Conservation (phyloP, 2,797 vertebrate genomes). For the Adrianichthys oophorus region DNA sequence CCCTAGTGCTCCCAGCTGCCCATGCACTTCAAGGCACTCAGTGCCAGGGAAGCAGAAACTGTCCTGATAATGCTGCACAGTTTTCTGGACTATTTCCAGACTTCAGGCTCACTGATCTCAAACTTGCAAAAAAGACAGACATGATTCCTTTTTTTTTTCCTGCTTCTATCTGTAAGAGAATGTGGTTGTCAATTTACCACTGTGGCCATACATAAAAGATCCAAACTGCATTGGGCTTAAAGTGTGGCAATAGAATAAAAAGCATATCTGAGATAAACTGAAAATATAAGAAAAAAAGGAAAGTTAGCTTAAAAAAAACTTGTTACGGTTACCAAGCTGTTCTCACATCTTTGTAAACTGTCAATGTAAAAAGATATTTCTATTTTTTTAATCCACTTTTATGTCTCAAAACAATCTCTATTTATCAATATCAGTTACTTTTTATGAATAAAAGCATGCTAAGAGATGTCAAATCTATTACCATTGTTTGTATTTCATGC, state of each 20-base stretch:
- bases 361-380: constrained; percentile 53
- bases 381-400: no score
- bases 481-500: no score
- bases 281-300: constrained; percentile 43
- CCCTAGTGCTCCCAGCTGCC: constrained; percentile 76
- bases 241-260: constrained; percentile 18
- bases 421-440: no score
- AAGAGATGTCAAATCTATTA: no score
- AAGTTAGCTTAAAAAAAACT: constrained; percentile 69
- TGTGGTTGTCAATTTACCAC: constrained; percentile 23
- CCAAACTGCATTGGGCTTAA: constrained; percentile 38
- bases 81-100: constrained; percentile 66
- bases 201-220: constrained; percentile 35
- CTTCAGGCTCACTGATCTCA: constrained; percentile 61
- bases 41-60: constrained; percentile 74
- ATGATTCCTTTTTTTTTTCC: constrained; percentile 33
- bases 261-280: no score
- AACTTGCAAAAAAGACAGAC: constrained; percentile 51
- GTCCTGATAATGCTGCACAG: constrained; percentile 69
- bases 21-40: constrained; percentile 70
- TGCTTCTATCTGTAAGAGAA: constrained; percentile 30
- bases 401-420: no score
- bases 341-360: constrained; percentile 57
- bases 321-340: constrained; percentile 69
- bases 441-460: no score